Evolutionary conservation across 2,888 invertebrate species (phyloP).

Genomic region (Parasteatoda lunata): DNA sequence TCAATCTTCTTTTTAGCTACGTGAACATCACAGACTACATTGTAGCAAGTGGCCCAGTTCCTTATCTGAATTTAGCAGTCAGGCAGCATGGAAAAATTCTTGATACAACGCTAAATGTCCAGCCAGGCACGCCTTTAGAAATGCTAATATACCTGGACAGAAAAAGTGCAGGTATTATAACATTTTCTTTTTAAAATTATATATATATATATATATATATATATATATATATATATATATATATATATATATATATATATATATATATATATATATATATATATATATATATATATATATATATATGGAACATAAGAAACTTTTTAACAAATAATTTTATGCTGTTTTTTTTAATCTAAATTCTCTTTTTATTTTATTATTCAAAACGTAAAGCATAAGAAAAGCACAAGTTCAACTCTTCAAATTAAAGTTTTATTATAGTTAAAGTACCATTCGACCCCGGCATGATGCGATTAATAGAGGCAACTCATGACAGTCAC

Average conservation of each 20-base stretch:
- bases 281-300: background rate
- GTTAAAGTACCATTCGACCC: too few relatives aligned
- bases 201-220: background rate
- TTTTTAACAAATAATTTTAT: too few relatives aligned
- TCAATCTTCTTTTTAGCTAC: constrained; percentile 77
- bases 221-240: background rate
- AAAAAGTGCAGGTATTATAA: constrained; percentile 83
- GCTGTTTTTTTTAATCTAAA: too few relatives aligned
- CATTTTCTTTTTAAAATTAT: too few relatives aligned
- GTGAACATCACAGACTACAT: constrained; percentile 83
- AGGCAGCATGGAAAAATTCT: constrained; percentile 87
- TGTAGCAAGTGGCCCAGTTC: constrained; percentile 84
- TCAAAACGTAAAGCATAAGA: too few relatives aligned
- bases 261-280: background rate
- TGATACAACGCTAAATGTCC: constrained; percentile 90
- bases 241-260: background rate
- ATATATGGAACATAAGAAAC: background rate
- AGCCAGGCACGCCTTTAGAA: constrained; percentile 90
- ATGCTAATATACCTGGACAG: constrained; percentile 93
- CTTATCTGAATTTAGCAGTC: constrained; percentile 87
- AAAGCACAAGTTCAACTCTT: too few relatives aligned
- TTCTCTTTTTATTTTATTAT: too few relatives aligned
- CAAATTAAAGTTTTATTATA: too few relatives aligned
- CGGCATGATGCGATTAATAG: too few relatives aligned
- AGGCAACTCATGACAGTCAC: too few relatives aligned